Conservation (phyloP, 2,888 invertebrate genomes). For the Neoitamus cyanurus region DNA sequence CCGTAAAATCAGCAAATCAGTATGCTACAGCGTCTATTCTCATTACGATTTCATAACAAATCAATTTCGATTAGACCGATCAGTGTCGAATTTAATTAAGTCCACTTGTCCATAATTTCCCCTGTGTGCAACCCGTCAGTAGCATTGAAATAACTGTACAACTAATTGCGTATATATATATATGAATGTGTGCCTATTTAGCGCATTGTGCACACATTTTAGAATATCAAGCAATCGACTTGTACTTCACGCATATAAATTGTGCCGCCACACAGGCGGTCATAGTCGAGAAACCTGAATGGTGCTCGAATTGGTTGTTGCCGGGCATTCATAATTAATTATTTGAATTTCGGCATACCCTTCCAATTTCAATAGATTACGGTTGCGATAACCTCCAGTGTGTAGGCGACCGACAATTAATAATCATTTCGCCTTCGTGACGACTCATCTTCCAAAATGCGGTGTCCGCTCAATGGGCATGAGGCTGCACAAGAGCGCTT, state of each 20-base stretch:
- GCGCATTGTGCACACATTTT: neutral
- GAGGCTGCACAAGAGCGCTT: neutral
- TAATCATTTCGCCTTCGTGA: neutral
- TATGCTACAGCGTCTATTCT: neutral
- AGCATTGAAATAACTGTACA: neutral
- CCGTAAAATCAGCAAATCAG: too few relatives aligned
- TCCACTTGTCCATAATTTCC: neutral
- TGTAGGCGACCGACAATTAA: neutral
- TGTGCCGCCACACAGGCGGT: neutral
- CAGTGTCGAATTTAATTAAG: neutral
- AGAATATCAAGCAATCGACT: neutral
- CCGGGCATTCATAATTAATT: neutral
- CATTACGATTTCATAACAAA: neutral
- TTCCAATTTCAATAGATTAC: neutral
- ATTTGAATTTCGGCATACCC: neutral
- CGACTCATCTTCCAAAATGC: constrained; percentile 20
- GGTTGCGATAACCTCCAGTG: neutral
- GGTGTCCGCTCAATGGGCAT: neutral
- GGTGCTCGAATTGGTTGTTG: neutral
- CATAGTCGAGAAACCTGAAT: neutral
- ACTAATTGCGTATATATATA: neutral
- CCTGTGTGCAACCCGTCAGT: neutral
- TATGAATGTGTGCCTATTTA: neutral
- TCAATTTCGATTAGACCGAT: neutral
- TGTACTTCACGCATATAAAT: neutral